These are phyloP conservation scores for Seriola aureovittata DNA, from an alignment of 2,113 vertebrate genomes.

Conservation along the genomic window DNA sequence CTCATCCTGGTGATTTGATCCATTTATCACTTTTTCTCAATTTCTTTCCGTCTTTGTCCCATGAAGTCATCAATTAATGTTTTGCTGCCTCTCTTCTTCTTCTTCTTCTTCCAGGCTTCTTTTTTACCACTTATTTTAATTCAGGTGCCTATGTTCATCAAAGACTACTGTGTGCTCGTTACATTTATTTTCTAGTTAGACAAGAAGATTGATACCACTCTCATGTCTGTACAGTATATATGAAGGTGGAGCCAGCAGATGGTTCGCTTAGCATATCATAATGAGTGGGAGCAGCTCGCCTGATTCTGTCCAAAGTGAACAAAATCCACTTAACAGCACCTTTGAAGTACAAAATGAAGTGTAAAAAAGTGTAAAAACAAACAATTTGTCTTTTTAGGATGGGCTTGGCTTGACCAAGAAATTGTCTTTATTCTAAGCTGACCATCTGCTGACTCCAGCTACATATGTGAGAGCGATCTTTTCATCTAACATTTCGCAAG, in stretches of 20 bases:
- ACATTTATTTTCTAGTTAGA: not conserved
- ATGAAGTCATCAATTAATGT: not conserved
- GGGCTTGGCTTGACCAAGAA: no score
- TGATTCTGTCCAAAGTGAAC: not conserved
- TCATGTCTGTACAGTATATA: not conserved
- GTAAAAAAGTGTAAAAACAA: no score
- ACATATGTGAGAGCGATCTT: not conserved
- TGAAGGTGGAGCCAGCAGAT: not conserved
- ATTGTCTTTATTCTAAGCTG: not conserved
- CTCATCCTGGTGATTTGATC: slow-evolving; percentile 10
- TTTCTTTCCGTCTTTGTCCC: not conserved
- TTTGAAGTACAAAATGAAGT: not conserved
- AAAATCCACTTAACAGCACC: not conserved
- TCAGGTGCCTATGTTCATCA: not conserved
- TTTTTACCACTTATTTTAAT: not conserved
- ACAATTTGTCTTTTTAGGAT: no score
- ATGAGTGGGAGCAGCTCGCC: not conserved
- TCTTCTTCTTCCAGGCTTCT: not conserved
- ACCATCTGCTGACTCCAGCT: not conserved
- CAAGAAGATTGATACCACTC: not conserved
- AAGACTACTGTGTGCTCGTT: not conserved
- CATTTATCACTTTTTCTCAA: slow-evolving; percentile 17
- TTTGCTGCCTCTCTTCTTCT: not conserved
- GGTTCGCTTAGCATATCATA: not conserved
- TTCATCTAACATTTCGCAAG: not conserved